Conservation (phyloP, 2,888 invertebrate genomes). For the Eilema sororculum region DNA sequence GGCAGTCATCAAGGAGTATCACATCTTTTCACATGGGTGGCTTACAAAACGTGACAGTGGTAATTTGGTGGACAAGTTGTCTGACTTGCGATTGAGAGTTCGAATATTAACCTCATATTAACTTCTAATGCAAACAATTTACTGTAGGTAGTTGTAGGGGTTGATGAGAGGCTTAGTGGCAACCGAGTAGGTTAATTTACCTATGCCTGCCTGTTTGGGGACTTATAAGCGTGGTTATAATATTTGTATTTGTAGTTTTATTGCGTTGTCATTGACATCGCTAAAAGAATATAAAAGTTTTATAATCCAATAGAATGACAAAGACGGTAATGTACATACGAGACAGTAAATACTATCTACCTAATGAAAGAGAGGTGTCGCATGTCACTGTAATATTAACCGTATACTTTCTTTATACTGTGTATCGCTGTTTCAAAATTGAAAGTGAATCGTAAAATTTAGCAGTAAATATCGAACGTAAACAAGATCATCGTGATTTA, state of each 20-base stretch:
- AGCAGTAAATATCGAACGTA: conserved; percentile 9
- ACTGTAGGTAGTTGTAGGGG: too few relatives aligned
- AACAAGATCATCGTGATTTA: neutral
- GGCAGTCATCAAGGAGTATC: too few relatives aligned
- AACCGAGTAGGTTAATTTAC: too few relatives aligned
- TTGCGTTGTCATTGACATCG: neutral
- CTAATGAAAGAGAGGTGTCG: conserved; percentile 24
- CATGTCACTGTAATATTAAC: conserved; percentile 34
- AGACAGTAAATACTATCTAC: too few relatives aligned
- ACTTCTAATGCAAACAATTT: too few relatives aligned
- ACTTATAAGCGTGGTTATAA: neutral
- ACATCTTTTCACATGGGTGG: too few relatives aligned
- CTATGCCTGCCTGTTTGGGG: too few relatives aligned
- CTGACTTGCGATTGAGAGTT: too few relatives aligned
- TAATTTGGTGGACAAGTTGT: too few relatives aligned
- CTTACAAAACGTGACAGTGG: too few relatives aligned
- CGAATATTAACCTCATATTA: too few relatives aligned
- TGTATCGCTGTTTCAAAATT: conserved; percentile 19
- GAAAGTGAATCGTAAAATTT: conserved; percentile 17
- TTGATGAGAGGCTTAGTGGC: too few relatives aligned
- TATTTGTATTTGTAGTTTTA: neutral
- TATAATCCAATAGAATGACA: neutral
- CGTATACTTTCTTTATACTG: conserved; percentile 38
- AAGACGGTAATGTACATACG: conserved; percentile 3
- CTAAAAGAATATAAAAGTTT: neutral